Conservation (phyloP, 2,113 vertebrate species). For the Gavia stellata region DNA sequence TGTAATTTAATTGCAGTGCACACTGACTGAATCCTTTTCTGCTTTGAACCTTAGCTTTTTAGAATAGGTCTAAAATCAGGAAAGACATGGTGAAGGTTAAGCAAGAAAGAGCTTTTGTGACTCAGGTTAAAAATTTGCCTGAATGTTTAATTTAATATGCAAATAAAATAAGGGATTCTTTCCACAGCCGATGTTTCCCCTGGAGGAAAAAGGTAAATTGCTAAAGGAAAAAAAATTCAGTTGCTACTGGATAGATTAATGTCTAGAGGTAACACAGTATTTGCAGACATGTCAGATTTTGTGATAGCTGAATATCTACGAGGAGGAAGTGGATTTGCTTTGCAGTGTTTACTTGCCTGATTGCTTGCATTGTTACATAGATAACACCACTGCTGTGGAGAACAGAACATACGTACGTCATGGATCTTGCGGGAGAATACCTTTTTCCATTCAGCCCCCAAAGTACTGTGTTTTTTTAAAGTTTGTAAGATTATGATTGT, state of each 20-base stretch:
- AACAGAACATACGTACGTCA: accelerated
- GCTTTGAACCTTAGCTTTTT: not conserved
- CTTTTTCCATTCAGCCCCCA: not conserved
- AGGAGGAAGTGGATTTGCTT: not conserved
- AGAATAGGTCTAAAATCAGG: not conserved
- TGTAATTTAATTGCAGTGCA: not conserved
- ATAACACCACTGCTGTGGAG: not conserved
- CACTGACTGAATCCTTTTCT: not conserved
- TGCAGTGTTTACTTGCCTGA: not conserved
- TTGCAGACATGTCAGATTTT: not conserved
- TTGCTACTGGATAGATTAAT: not conserved
- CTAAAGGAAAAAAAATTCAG: not conserved
- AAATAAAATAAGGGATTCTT: not conserved
- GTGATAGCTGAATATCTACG: not conserved
- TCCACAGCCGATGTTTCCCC: not conserved
- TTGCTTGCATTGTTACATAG: not conserved
- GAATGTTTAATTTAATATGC: not conserved
- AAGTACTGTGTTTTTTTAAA: accelerated
- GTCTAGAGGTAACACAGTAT: not conserved
- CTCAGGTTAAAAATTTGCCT: not conserved
- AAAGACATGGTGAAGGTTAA: not conserved
- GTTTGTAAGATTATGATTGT: not conserved
- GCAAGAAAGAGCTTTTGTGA: not conserved
- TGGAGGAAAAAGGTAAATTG: not conserved
- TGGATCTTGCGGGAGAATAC: not conserved